Evolutionary conservation across 2,888 invertebrate species (phyloP).

Genomic region (Sesamia inferens): DNA sequence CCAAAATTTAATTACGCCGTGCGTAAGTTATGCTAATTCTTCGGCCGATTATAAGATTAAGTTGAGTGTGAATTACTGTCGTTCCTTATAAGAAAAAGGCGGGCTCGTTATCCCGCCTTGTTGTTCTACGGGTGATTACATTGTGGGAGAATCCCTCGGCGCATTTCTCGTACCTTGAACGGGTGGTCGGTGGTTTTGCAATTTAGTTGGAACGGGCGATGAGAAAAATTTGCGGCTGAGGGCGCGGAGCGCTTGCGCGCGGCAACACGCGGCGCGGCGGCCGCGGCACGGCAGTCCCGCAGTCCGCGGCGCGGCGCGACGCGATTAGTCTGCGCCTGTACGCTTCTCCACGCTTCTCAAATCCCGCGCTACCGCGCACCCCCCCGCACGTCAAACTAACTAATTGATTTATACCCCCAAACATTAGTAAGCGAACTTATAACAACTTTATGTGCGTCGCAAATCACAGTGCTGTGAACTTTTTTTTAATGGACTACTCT

Average conservation of each 20-base stretch:
- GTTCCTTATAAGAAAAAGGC: conserved; percentile 74
- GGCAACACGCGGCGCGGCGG: conserved; percentile 66
- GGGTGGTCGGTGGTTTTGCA: conserved; percentile 84
- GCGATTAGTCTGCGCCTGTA: conserved; percentile 61
- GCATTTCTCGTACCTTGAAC: conserved; percentile 79
- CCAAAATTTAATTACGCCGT: conserved; percentile 69
- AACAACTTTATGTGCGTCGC: conserved; percentile 68
- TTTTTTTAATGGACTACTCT: conserved; percentile 50
- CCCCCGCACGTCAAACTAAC: conserved; percentile 81
- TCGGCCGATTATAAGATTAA: conserved; percentile 79
- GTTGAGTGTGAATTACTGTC: conserved; percentile 78
- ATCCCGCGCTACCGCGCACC: conserved; percentile 63
- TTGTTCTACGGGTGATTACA: conserved; percentile 84
- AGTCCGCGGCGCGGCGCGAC: conserved; percentile 70
- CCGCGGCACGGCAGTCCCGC: conserved; percentile 67
- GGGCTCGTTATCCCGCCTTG: conserved; percentile 81
- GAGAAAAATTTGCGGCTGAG: conserved; percentile 85
- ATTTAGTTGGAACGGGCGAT: conserved; percentile 84
- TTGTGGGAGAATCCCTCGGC: conserved; percentile 79
- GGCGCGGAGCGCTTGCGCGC: conserved; percentile 74
- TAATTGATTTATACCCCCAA: conserved; percentile 84
- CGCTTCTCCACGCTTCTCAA: conserved; percentile 61
- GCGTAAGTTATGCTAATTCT: conserved; percentile 76
- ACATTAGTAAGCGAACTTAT: conserved; percentile 72
- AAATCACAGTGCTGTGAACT: conserved; percentile 68